These are phyloP conservation scores for Catocala sponsa DNA, from an alignment of 2,888 invertebrate genomes.

Conservation along the genomic window DNA sequence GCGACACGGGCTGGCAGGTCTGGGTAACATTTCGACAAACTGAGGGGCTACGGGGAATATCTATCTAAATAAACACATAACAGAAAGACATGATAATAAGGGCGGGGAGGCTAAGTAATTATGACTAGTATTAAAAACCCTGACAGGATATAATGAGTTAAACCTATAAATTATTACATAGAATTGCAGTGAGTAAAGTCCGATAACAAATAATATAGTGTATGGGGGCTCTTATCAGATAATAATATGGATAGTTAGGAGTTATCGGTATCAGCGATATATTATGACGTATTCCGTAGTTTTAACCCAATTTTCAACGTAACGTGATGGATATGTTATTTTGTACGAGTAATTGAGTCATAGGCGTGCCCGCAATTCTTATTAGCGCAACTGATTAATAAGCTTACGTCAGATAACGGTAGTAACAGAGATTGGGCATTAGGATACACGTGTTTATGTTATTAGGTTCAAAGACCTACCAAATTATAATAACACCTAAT, in stretches of 20 bases:
- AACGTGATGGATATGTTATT: constrained; percentile 31
- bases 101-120: no score
- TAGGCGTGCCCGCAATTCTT: background rate
- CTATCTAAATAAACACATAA: no score
- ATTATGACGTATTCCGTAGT: constrained; percentile 33
- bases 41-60: no score
- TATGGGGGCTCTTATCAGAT: constrained; percentile 21
- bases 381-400: background rate
- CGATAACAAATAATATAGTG: constrained; percentile 20
- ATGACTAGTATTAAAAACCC: no score
- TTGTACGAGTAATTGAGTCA: background rate
- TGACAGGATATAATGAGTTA: background rate
- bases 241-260: constrained; percentile 12
- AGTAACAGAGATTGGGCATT: background rate
- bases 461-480: background rate
- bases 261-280: constrained; percentile 37
- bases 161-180: constrained; percentile 14
- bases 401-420: background rate
- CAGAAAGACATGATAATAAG: no score
- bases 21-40: no score
- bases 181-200: constrained; percentile 17
- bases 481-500: background rate
- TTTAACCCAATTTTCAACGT: constrained; percentile 31
- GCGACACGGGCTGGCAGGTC: no score
- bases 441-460: background rate